phyloP scores from a whole-genome alignment of 2,797 vertebrate genomes.

The Nothura maculosa region DNA sequence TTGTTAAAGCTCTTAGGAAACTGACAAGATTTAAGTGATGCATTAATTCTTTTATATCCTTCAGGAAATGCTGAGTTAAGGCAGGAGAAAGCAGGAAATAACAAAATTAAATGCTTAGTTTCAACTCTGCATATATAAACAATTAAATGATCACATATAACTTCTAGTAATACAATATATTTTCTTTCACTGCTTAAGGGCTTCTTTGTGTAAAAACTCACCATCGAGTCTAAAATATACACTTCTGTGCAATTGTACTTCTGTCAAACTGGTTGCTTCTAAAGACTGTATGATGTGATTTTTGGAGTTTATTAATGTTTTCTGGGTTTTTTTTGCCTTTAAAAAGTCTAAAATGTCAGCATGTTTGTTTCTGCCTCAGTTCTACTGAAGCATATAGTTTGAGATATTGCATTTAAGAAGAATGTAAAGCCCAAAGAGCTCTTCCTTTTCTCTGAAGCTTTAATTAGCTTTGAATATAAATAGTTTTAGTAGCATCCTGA shows the following conservation, averaged over 20 bases:
- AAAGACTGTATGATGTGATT: not conserved
- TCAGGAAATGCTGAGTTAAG: not conserved
- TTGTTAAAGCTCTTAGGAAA: not conserved
- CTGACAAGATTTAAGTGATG: not conserved
- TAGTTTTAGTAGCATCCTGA: not conserved
- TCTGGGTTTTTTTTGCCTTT: not conserved
- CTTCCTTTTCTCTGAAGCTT: not conserved
- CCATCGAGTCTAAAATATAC: not conserved
- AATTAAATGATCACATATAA: not conserved
- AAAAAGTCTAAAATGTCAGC: not conserved
- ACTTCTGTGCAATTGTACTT: not conserved
- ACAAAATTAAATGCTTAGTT: not conserved
- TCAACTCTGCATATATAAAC: not conserved
- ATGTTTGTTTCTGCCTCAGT: not conserved
- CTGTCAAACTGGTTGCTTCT: not conserved
- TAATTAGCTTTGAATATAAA: not conserved
- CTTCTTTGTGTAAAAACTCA: not conserved
- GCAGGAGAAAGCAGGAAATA: not conserved
- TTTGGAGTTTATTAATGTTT: not conserved
- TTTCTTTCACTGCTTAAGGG: not conserved
- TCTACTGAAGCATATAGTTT: not conserved
- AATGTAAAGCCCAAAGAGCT: not conserved
- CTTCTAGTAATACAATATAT: not conserved
- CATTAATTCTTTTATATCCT: not conserved
- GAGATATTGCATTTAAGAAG: not conserved